These are phyloP conservation scores for Hetaerina americana DNA, from an alignment of 1,140 invertebrate species.

Conservation along the genomic window DNA sequence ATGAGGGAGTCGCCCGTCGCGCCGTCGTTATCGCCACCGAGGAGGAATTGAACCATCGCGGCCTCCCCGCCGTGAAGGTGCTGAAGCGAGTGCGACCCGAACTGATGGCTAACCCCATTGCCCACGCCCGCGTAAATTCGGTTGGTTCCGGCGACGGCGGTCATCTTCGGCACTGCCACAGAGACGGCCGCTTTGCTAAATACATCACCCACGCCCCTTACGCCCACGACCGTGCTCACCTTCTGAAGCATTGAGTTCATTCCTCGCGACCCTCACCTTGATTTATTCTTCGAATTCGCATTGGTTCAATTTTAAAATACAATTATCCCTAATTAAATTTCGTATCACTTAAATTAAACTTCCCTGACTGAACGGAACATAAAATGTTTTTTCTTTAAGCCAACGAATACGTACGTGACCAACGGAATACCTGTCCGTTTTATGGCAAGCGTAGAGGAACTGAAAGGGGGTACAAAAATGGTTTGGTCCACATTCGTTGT, in stretches of 20 bases:
- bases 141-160: background rate
- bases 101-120: background rate
- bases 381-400: too few relatives aligned
- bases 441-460: too few relatives aligned
- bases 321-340: too few relatives aligned
- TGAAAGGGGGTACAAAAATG: too few relatives aligned
- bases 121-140: background rate
- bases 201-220: background rate
- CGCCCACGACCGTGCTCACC: background rate
- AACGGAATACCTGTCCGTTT: too few relatives aligned
- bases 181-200: background rate
- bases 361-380: too few relatives aligned
- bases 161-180: background rate
- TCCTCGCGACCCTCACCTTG: background rate
- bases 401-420: too few relatives aligned
- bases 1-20: background rate
- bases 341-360: too few relatives aligned
- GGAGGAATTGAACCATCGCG: background rate
- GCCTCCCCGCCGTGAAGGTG: background rate
- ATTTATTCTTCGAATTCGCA: background rate
- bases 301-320: background rate
- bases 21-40: background rate
- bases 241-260: background rate
- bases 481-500: too few relatives aligned
- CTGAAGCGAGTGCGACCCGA: background rate